Percentiles rank a stretch among this genome's conserved stretches.
These are phyloP conservation scores for Arctopsyche grandis DNA, from an alignment of 1,140 invertebrate genomes.

Conservation along the genomic window DNA sequence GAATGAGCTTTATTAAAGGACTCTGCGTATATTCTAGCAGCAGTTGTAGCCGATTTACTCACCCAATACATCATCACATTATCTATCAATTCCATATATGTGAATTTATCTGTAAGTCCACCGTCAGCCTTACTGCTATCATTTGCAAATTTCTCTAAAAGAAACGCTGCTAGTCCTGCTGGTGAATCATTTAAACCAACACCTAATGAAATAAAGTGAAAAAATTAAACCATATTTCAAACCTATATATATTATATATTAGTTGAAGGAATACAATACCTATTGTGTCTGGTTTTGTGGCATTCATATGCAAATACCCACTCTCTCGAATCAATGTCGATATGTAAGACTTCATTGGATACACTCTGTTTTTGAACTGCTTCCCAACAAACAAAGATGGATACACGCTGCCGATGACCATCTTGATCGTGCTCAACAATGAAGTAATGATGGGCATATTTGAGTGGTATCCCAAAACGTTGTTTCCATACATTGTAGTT, in stretches of 20 bases:
- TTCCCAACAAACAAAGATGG: constrained; percentile 65
- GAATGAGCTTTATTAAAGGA: constrained; percentile 55
- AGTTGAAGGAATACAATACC: constrained; percentile 57
- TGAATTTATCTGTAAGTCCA: constrained; percentile 69
- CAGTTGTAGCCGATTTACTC: constrained; percentile 73
- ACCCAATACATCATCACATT: constrained; percentile 84
- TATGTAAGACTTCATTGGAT: constrained; percentile 65
- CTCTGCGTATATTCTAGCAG: constrained; percentile 75
- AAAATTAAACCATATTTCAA: constrained; percentile 7
- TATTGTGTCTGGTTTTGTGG: constrained; percentile 83
- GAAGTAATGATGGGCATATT: constrained; percentile 36
- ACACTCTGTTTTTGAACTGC: constrained; percentile 66
- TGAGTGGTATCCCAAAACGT: constrained; percentile 64
- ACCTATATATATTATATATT: constrained; percentile 10
- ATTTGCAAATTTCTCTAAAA: constrained; percentile 80
- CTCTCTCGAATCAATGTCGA: constrained; percentile 66
- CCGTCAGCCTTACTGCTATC: constrained; percentile 70
- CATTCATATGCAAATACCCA: constrained; percentile 79
- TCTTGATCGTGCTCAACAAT: constrained; percentile 56
- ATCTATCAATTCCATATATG: constrained; percentile 73
- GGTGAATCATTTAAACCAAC: constrained; percentile 71
- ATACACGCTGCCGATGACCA: constrained; percentile 56
- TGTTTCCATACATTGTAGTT: constrained; percentile 73
- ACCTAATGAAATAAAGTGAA: constrained; percentile 61
- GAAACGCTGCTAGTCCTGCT: constrained; percentile 75